Percentiles rank a stretch among this genome's conserved stretches.
These are phyloP conservation scores for Formica exsecta DNA, from an alignment of 1,140 invertebrate genomes.

Conservation along the genomic window DNA sequence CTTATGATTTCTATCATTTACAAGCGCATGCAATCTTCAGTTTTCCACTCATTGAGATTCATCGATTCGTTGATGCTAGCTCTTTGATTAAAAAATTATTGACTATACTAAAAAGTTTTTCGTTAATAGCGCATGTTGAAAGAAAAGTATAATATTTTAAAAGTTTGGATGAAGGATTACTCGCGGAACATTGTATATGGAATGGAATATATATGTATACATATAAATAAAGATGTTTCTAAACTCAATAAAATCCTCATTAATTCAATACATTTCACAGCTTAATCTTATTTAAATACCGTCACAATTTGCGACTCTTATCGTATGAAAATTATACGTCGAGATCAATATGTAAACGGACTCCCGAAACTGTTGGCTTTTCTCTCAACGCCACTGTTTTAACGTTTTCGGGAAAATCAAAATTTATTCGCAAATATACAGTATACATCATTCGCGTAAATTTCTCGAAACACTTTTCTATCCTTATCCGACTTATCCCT, in stretches of 20 bases:
- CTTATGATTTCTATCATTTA: neutral
- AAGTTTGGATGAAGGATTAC: neutral
- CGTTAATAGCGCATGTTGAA: neutral
- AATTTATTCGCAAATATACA: conserved; percentile 9
- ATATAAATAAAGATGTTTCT: neutral
- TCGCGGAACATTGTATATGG: neutral
- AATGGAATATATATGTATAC: neutral
- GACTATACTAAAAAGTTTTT: neutral
- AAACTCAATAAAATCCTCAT: conserved; percentile 54
- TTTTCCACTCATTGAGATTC: neutral
- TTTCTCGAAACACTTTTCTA: neutral
- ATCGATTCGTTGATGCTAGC: neutral
- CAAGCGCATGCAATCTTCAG: neutral
- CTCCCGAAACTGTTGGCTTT: neutral
- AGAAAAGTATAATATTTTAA: neutral
- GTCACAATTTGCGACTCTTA: conserved; percentile 18
- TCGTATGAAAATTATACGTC: conserved; percentile 39
- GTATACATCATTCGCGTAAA: neutral
- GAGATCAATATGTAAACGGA: conserved; percentile 37
- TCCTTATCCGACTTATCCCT: neutral
- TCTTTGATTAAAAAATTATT: neutral
- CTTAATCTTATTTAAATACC: conserved; percentile 10
- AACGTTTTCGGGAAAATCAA: neutral
- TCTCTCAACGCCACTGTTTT: neutral
- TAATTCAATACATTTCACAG: conserved; percentile 49